Evolutionary conservation across 1,140 invertebrate species (phyloP), one percentile per base, ranked within the genome.

Genomic region (Brachionus rubens): DNA sequence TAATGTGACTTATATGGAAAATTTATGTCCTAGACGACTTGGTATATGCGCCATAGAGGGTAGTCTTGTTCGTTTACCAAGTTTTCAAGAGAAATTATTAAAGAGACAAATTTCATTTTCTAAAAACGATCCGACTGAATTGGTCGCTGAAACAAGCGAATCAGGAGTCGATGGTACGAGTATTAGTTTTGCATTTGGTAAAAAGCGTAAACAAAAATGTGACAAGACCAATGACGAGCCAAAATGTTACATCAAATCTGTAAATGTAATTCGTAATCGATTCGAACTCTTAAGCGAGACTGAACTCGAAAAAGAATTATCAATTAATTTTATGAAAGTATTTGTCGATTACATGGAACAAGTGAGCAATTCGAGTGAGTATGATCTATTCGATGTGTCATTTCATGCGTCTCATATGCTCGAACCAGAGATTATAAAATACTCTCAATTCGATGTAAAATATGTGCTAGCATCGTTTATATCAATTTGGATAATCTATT

Each of bases 11-110:
- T 72, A 72, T 46, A 36, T 54, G 28, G 12, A 47, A 2, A 33
- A 72, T 72, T 24, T 72, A 9, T 72, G 68, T 54, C 46, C 68
- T 0, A 72, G 14, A 4, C 41, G 68, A 6, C 68, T 72, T 0
- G 33, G 40, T 24, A 72, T 40, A n/a, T 72, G 68, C 19, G 68
- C 68, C 46, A 54, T 72, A 33, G 68, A 72, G 12, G 68, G 68
- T 9, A 54, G 68, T 46, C 7, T 72, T 48, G 24, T 72, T 3
- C 43, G 68, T 19, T 50, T 36, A 14, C 19, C 26, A 10, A 2
- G 1, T 19, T 72, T 72, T 72, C 68, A 72, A n/a, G 50, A 72
- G 6, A 72, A 54, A 21, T 72, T 72, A 21, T 28, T 72, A n/a
- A 10, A 36, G 0, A 21, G 50, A 40, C 12, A 72, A 30, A 40